These are phyloP conservation scores for Carcina quercana DNA, from an alignment of 2,888 invertebrate species.

Conservation along the genomic window DNA sequence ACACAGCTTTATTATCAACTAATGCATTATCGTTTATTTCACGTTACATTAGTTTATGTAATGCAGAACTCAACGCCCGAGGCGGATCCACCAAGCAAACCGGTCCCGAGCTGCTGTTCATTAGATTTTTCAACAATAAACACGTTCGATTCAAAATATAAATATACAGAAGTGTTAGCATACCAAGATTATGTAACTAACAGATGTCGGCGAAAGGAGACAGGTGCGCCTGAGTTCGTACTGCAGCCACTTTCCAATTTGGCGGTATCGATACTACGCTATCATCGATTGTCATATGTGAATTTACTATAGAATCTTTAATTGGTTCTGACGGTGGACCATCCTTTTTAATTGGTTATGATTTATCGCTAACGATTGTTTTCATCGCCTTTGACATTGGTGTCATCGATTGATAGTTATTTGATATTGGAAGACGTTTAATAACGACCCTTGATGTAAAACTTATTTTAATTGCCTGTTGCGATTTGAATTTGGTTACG, in stretches of 20 bases:
- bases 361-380: no score
- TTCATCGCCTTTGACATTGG: no score
- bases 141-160: conserved; percentile 5
- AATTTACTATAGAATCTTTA: no score
- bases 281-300: conserved; percentile 12
- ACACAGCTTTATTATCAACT: no score
- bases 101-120: conserved; percentile 1
- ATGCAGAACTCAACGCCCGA: conserved; percentile 1
- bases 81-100: conserved; percentile 1
- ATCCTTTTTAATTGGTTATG: no score
- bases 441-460: no score
- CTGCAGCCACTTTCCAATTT: conserved; percentile 28
- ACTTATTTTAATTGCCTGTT: no score
- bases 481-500: no score
- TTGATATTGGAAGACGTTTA: no score
- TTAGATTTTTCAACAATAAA: conserved; percentile 10
- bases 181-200: conserved; percentile 16
- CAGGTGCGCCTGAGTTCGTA: conserved; percentile 24
- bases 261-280: conserved; percentile 12
- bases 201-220: conserved; percentile 24
- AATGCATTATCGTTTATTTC: no score
- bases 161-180: conserved; percentile 3
- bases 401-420: no score
- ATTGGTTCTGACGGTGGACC: no score
- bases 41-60: conserved; percentile 5